Percentiles rank a stretch among this genome's conserved stretches.
Conservation (phyloP, 2,888 invertebrate genomes). For the Agrochola macilenta region DNA sequence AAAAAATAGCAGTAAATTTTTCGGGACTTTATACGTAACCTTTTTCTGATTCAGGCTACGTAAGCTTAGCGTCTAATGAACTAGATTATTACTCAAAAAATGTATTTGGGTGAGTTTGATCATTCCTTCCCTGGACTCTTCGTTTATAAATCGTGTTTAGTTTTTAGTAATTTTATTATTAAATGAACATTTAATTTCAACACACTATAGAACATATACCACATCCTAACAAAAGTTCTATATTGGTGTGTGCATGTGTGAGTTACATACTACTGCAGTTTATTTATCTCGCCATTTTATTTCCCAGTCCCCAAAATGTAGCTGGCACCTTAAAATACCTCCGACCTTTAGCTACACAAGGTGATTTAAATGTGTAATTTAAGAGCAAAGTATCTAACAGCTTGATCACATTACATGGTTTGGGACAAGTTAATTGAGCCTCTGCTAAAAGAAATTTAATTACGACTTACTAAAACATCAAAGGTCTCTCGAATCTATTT, state of each 20-base stretch:
- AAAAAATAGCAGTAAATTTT: too few species aligned
- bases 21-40: too few species aligned
- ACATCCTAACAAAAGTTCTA: too few species aligned
- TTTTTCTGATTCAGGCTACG: too few species aligned
- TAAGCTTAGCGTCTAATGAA: too few species aligned
- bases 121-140: not conserved
- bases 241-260: too few species aligned
- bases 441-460: slow-evolving; percentile 31
- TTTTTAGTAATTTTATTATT: not conserved
- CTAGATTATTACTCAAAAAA: too few species aligned
- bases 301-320: not conserved
- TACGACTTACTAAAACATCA: slow-evolving; percentile 37
- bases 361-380: slow-evolving; percentile 23
- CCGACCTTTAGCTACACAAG: not conserved
- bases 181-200: not conserved
- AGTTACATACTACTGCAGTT: too few species aligned
- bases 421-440: slow-evolving; percentile 36
- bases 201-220: too few species aligned
- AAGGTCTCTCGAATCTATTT: slow-evolving; percentile 31
- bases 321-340: not conserved
- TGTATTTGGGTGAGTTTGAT: too few species aligned
- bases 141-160: not conserved
- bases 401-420: slow-evolving; percentile 44
- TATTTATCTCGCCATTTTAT: not conserved
- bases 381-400: slow-evolving; percentile 23